Base-by-base conservation (phyloP, 1,140 invertebrate species). In the Drosophila nannoptera region DNA sequence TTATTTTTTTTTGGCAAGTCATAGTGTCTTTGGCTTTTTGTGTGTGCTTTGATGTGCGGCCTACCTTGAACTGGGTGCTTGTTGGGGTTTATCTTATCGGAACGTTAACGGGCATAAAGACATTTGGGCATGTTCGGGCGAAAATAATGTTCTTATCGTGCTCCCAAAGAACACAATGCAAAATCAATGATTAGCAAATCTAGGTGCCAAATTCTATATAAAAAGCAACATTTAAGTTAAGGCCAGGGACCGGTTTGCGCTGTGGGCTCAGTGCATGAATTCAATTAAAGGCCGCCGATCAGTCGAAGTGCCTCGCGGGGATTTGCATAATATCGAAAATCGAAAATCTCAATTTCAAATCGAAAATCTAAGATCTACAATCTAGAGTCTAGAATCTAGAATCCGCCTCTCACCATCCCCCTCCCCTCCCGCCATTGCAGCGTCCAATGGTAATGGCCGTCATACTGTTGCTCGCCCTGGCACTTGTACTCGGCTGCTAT, bases 371-470 rank as follows among this genome's bases (percentile, higher is more conserved):
- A 72, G 12, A 31, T 16, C 56, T n/a, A 43, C 61, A 52, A 69
- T 68, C 58, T 43, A 49, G n/a, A n/a, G n/a, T n/a, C n/a, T 22
- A 22, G 22, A 2, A 22, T 22, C 22, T 22, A 22, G 22, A 22
- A 22, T 22, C 22, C 22, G 22, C 1, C 22, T 22, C 22, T 22
- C 22, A 29, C 33, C 29, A 49, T 35, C 4, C 4, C 54, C 7
- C 6, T 7, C 0, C 2, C 4, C 48, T 48, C 33, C 36, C 59
- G 55, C 16, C 38, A 35, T 49, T 49, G 4, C 14, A 84, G 70
- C 66, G 59, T 60, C 77, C 60, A 64, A 88, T 88, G 87, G 77
- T 88, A 81, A 88, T 88, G 87, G 87, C 87, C 78, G 75, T 88
- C 73, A 87, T 88, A 67, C 68, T 88, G 66, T 77, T 88, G 77